phyloP scores from a whole-genome alignment of 1,140 invertebrate species.

The Temnothorax curvispinosus region DNA sequence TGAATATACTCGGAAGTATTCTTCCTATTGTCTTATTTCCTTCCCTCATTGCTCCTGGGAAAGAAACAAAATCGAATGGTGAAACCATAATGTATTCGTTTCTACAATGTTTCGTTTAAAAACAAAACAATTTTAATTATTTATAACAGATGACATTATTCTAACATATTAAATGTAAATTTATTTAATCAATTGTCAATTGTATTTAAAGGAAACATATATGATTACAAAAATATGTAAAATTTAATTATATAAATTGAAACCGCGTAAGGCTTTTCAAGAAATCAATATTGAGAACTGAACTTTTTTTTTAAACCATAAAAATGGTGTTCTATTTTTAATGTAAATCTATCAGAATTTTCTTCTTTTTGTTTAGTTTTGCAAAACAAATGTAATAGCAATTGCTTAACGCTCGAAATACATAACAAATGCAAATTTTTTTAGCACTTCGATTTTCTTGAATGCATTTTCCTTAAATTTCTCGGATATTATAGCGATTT shows the following conservation, averaged over 20 bases:
- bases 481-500: not conserved
- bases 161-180: too few relatives aligned
- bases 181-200: too few relatives aligned
- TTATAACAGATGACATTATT: too few relatives aligned
- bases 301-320: not conserved
- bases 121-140: not conserved
- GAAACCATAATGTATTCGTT: not conserved
- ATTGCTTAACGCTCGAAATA: too few relatives aligned
- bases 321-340: too few relatives aligned
- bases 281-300: not conserved
- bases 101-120: not conserved
- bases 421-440: not conserved
- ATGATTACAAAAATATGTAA: not conserved
- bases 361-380: not conserved
- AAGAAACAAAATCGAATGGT: too few relatives aligned
- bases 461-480: conserved; percentile 20
- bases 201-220: too few relatives aligned
- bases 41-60: not conserved
- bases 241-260: not conserved
- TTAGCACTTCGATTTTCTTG: conserved; percentile 6
- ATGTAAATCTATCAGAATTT: not conserved
- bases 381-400: too few relatives aligned
- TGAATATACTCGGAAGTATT: conserved; percentile 18
- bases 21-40: conserved; percentile 6
- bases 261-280: too few relatives aligned